Conservation (phyloP, 2,113 vertebrate genomes). For the Perca flavescens region DNA sequence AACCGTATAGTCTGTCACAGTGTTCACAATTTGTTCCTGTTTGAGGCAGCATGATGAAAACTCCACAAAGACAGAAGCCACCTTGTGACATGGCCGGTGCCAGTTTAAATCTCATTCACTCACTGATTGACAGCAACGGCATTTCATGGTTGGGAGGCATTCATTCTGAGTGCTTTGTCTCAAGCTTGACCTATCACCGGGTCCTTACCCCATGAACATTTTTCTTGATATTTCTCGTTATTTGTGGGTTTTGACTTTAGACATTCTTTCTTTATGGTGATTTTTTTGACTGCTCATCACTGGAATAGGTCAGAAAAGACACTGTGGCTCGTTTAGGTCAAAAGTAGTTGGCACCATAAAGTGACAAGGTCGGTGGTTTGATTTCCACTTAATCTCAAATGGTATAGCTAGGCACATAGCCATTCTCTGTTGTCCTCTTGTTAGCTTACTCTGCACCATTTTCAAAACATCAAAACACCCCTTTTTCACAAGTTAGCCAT, state of each 20-base stretch:
- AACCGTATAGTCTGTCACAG: slow-evolving; percentile 31
- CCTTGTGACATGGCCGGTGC: slow-evolving; percentile 50
- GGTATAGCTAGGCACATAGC: not conserved
- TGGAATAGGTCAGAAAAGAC: slow-evolving; percentile 25
- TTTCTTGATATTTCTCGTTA: slow-evolving; percentile 62
- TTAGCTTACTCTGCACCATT: not conserved
- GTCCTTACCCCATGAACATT: slow-evolving; percentile 53
- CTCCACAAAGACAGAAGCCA: slow-evolving; percentile 46
- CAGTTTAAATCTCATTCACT: slow-evolving; percentile 58
- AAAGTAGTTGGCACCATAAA: not conserved
- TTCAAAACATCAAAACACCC: not conserved
- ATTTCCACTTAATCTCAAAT: slow-evolving; percentile 13
- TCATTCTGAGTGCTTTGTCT: slow-evolving; percentile 64
- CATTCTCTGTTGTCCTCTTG: not conserved
- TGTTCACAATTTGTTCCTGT: slow-evolving; percentile 43
- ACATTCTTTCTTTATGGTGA: slow-evolving; percentile 28
- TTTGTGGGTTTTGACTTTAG: slow-evolving; percentile 47
- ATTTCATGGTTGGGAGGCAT: slow-evolving; percentile 74
- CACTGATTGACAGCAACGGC: slow-evolving; percentile 75
- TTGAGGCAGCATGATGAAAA: slow-evolving; percentile 35
- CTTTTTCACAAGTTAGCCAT: not conserved
- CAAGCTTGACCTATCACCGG: slow-evolving; percentile 73
- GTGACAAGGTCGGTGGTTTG: slow-evolving; percentile 6
- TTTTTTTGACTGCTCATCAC: slow-evolving; percentile 11
- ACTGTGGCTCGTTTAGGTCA: slow-evolving; percentile 8